These are phyloP conservation scores for Sarcophaga carnaria DNA, from an alignment of 2,888 invertebrate species.

Conservation along the genomic window DNA sequence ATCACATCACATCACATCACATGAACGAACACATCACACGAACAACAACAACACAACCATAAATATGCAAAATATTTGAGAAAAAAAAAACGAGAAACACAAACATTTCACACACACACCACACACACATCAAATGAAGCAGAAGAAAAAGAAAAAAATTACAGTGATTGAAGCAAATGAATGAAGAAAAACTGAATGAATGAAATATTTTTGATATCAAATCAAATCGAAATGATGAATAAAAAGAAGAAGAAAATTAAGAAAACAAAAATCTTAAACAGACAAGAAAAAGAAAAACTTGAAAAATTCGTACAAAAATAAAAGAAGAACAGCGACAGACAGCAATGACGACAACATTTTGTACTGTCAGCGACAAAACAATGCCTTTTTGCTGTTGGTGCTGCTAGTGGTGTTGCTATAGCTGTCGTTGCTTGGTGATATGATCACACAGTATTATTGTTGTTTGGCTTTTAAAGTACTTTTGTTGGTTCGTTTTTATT, in stretches of 20 bases:
- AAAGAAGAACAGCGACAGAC: conserved; percentile 20
- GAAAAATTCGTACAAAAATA: not conserved
- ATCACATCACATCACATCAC: too few relatives aligned
- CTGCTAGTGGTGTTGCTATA: not conserved
- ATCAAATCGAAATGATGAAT: conserved; percentile 35
- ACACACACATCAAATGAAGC: not conserved
- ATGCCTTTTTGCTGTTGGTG: not conserved
- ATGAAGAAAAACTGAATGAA: too few relatives aligned
- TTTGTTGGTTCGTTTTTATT: not conserved
- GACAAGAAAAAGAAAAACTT: conserved; percentile 12
- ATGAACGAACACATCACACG: too few relatives aligned
- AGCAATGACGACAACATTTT: not conserved
- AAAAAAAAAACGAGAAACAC: conserved; percentile 36
- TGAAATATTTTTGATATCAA: conserved; percentile 5
- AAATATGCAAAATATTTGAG: conserved; percentile 66
- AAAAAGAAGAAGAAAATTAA: not conserved
- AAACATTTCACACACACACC: conserved; percentile 45
- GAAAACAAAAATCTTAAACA: conserved; percentile 1
- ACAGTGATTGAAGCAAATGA: too few relatives aligned
- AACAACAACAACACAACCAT: conserved; percentile 23
- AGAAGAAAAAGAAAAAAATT: conserved; percentile 20
- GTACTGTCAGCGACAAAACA: not conserved
- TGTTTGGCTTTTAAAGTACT: not conserved
- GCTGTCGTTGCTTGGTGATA: conserved; percentile 27
- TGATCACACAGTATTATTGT: conserved; percentile 52